Evolutionary conservation across 2,797 vertebrate species (phyloP).

Genomic region (Cercopithecus petaurista): DNA sequence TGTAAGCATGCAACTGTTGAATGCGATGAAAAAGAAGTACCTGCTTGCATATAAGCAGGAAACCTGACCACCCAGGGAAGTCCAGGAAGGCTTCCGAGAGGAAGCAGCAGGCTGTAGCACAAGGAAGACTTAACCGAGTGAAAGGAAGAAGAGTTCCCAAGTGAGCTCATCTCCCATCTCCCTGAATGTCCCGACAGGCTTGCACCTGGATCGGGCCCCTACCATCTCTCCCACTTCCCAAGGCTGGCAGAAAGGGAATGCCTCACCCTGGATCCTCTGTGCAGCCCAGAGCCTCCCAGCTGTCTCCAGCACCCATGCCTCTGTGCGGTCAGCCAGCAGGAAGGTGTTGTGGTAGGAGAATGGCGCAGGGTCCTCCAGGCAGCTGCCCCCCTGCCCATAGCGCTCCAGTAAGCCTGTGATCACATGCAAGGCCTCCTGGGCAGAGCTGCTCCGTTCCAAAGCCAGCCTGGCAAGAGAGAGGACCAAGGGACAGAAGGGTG

Average conservation of each 20-base stretch:
- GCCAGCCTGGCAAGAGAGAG: slow-evolving; percentile 87
- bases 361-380: slow-evolving; percentile 89
- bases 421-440: slow-evolving; percentile 88
- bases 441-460: slow-evolving; percentile 91
- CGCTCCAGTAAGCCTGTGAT: slow-evolving; percentile 90
- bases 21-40: not conserved
- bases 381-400: slow-evolving; percentile 93
- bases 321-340: slow-evolving; percentile 91
- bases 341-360: slow-evolving; percentile 97
- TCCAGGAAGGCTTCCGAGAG: slow-evolving; percentile 32
- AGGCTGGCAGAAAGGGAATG: not conserved
- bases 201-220: not conserved
- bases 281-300: slow-evolving; percentile 94
- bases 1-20: not conserved
- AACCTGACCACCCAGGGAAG: not conserved
- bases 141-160: not conserved
- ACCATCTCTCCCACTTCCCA: not conserved
- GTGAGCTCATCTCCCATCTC: not conserved
- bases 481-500: not conserved
- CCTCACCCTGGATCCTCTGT: slow-evolving; percentile 89
- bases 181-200: not conserved
- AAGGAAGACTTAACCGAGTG: not conserved
- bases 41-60: not conserved
- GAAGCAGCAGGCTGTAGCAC: not conserved
- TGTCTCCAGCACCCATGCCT: slow-evolving; percentile 96